Base-by-base conservation (phyloP, 2,113 vertebrate species). In the Gavialis gangeticus region DNA sequence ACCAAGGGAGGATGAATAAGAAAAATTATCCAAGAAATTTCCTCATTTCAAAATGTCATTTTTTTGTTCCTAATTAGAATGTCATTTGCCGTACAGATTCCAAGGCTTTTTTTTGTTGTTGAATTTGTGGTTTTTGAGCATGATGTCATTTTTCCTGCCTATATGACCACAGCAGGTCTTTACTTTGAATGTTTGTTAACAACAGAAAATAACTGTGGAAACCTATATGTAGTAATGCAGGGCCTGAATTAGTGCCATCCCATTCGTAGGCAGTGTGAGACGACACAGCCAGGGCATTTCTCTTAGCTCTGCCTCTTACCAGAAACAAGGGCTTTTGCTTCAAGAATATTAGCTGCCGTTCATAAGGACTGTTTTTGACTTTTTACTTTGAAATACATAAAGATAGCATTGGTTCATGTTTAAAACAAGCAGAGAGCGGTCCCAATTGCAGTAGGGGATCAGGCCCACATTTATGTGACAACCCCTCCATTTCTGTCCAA, bases 191-290 rank as follows among this genome's bases (percentile, higher is more conserved):
- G 94, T 97, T 98, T 98, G 95, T 94, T 97, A 98, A 97, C 96
- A 98, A 97, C 97, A 97, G 95, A 97, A 89, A 97, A 98, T 97
- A 97, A 97, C 97, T 93, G 93, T 97, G 95, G 98, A 97, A 98
- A 98, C 94, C 78, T 94, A 18, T 63, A 25, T 64, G 77, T 13
- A 87, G 24, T 90, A 67, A 86, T 91, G 63, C 85, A 90, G 87
- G 66, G 87, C 66, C 96, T 96, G 93, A 96, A 90, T 75, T 85
- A n/a, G 79, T 97, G 95, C 95, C 97, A 97, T 81, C 92, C 69
- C 89, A 94, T 95, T 90, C 94, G 88, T 93, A 92, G 95, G 84
- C 94, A 82, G 92, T 21, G 84, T 25, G 25, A 92, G 92, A 97
- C 91, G 89, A 69, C 2, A 4, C 6, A 84, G 75, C 24, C 90